phyloP scores from a whole-genome alignment of 1,140 invertebrate species.

The Drosophila virilis region DNA sequence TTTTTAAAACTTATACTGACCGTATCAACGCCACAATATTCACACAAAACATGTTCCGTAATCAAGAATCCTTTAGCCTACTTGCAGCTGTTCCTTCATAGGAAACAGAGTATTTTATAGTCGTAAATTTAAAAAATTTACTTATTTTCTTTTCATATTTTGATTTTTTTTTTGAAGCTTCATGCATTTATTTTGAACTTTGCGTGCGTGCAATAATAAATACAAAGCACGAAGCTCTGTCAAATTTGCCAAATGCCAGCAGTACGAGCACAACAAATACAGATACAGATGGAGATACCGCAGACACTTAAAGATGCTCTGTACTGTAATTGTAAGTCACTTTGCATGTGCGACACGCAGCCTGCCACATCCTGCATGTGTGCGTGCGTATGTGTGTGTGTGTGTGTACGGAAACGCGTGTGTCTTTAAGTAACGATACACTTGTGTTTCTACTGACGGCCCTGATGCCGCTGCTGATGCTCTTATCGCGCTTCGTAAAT shows the following conservation, averaged over 20 bases:
- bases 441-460: constrained; percentile 41
- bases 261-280: constrained; percentile 18
- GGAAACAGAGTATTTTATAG: background rate
- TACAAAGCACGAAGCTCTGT: constrained; percentile 39
- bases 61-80: too few species aligned
- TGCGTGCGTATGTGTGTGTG: constrained; percentile 3
- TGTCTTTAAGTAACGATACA: constrained; percentile 50
- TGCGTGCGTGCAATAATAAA: constrained; percentile 65
- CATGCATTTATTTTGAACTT: constrained; percentile 48
- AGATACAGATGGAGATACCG: constrained; percentile 25
- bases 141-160: constrained; percentile 29
- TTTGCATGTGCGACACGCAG: constrained; percentile 50
- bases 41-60: too few species aligned
- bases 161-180: constrained; percentile 18
- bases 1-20: too few species aligned
- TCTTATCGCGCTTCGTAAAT: constrained; percentile 47
- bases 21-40: too few species aligned
- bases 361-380: constrained; percentile 15
- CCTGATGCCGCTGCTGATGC: constrained; percentile 14
- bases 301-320: constrained; percentile 21
- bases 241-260: constrained; percentile 51
- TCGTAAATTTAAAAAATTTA: background rate
- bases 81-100: too few species aligned
- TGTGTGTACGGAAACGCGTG: constrained; percentile 39
- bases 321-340: constrained; percentile 53